Conservation (phyloP, 1,140 invertebrate genomes). For the Hycleus phaleratus region DNA sequence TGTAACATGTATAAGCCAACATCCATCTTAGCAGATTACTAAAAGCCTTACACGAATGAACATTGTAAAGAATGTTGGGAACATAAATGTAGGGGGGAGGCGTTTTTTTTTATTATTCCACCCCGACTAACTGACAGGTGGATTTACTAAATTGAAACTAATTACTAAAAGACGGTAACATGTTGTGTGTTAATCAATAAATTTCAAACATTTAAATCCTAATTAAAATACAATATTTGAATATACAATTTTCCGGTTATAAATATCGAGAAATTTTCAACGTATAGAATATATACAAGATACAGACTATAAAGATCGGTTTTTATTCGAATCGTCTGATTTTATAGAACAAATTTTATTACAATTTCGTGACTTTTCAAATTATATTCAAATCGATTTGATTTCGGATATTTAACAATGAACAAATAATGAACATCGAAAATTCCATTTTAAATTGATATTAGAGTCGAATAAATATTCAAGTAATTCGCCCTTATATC, state of each 20-base stretch:
- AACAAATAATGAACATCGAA: too few relatives aligned
- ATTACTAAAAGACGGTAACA: too few relatives aligned
- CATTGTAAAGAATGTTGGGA: constrained; percentile 4
- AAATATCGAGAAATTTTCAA: constrained; percentile 12
- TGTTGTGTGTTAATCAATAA: too few relatives aligned
- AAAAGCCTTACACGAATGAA: constrained; percentile 7
- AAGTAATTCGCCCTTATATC: too few relatives aligned
- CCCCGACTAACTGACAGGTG: neutral
- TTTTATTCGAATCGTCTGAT: constrained; percentile 20
- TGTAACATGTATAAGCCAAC: constrained; percentile 12
- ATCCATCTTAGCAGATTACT: constrained; percentile 14
- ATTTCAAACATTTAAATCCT: too few relatives aligned
- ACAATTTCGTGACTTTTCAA: constrained; percentile 15
- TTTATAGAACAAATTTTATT: constrained; percentile 19
- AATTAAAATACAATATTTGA: too few relatives aligned
- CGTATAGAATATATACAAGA: constrained; percentile 19
- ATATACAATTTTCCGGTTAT: too few relatives aligned
- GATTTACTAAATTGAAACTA: neutral
- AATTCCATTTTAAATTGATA: too few relatives aligned
- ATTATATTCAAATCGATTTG: neutral
- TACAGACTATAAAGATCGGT: constrained; percentile 6
- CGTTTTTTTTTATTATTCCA: constrained; percentile 2
- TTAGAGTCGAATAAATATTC: too few relatives aligned
- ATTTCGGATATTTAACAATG: too few relatives aligned
- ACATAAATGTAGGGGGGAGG: constrained; percentile 1